Evolutionary conservation across 2,797 vertebrate genomes (phyloP).

Genomic region (Decapterus maruadsi): DNA sequence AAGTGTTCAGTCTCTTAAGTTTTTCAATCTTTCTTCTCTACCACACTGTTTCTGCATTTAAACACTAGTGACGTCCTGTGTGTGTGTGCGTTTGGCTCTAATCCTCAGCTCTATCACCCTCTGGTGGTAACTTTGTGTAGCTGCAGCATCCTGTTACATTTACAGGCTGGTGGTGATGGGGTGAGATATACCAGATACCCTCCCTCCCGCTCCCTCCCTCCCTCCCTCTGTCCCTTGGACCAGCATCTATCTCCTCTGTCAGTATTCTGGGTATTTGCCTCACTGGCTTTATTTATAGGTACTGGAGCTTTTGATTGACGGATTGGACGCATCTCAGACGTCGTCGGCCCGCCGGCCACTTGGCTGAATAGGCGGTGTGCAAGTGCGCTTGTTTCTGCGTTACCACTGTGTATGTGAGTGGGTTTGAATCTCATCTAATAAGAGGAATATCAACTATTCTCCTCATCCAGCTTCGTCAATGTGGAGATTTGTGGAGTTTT

Average conservation of each 20-base stretch:
- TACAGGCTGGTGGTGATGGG: constrained; percentile 28
- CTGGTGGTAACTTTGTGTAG: constrained; percentile 63
- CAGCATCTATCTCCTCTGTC: constrained; percentile 49
- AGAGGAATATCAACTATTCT: too few relatives aligned
- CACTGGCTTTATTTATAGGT: constrained; percentile 75
- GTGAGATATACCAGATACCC: constrained; percentile 66
- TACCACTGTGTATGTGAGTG: background rate
- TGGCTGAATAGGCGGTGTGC: constrained; percentile 53
- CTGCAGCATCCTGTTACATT: constrained; percentile 33
- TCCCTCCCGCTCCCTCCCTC: constrained; percentile 59
- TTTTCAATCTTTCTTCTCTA: background rate
- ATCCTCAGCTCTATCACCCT: constrained; percentile 46
- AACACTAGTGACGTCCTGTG: background rate
- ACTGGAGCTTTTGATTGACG: constrained; percentile 56
- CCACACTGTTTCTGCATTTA: constrained; percentile 1
- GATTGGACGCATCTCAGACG: constrained; percentile 19
- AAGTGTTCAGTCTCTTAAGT: background rate
- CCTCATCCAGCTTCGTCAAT: too few relatives aligned
- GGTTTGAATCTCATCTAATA: too few relatives aligned
- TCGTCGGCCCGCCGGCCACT: constrained; percentile 36
- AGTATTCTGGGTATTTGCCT: constrained; percentile 65
- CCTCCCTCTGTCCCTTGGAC: constrained; percentile 25
- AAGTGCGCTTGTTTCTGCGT: constrained; percentile 10
- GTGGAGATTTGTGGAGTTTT: background rate
- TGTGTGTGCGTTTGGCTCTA: background rate